phyloP scores from a whole-genome alignment of 2,113 vertebrate genomes.

The Tauraco erythrolophus region DNA sequence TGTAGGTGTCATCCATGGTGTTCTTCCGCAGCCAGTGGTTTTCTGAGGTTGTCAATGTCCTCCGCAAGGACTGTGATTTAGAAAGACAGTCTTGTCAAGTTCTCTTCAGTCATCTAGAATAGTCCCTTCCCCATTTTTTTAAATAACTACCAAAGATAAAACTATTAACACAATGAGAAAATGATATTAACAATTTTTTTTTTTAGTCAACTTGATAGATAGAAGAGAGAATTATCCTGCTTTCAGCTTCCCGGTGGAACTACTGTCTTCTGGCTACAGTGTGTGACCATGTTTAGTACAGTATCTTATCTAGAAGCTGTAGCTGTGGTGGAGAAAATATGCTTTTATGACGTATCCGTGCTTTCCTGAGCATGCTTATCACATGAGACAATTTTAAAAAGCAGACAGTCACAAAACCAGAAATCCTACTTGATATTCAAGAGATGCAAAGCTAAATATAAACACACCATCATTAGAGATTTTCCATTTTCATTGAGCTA shows the following conservation, averaged over 20 bases:
- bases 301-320: background rate
- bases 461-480: accelerated
- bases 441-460: background rate
- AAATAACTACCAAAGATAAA: background rate
- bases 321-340: background rate
- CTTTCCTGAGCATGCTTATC: background rate
- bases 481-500: background rate
- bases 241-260: background rate
- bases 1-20: background rate
- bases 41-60: background rate
- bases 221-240: background rate
- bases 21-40: background rate
- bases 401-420: background rate
- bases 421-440: background rate
- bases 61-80: background rate
- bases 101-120: background rate
- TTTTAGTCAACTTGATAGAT: background rate
- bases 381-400: background rate
- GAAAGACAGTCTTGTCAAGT: background rate
- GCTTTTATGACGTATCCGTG: background rate
- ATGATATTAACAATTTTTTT: background rate
- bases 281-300: background rate
- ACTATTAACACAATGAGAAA: background rate
- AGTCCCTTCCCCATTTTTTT: background rate
- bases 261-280: background rate